These are phyloP conservation scores for Ptychochromis oligacanthus DNA, from an alignment of 2,113 vertebrate genomes.

Conservation along the genomic window DNA sequence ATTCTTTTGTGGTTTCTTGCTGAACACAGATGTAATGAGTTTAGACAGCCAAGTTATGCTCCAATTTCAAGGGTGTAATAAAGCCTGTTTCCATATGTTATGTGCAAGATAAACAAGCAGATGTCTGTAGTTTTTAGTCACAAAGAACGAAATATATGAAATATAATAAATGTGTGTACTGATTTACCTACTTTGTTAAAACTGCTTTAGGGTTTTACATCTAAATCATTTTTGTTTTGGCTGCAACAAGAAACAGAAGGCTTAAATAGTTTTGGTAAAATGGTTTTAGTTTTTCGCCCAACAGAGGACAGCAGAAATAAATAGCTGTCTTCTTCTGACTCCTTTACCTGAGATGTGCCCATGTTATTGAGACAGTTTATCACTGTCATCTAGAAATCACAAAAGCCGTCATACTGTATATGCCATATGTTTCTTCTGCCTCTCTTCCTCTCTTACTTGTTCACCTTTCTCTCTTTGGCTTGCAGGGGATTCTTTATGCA, in stretches of 20 bases:
- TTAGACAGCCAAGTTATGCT: too few species aligned
- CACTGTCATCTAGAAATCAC: conserved; percentile 49
- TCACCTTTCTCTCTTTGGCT: conserved; percentile 23
- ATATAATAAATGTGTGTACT: background rate
- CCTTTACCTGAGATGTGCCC: background rate
- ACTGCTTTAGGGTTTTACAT: background rate
- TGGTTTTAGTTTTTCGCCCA: background rate
- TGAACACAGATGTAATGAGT: too few species aligned
- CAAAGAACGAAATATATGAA: too few species aligned
- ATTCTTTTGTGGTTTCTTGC: too few species aligned
- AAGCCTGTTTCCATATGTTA: too few species aligned
- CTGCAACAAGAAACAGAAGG: background rate
- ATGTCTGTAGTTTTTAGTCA: too few species aligned
- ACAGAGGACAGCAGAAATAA: background rate
- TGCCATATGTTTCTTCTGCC: background rate
- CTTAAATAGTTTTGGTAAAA: background rate
- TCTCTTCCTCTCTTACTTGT: background rate
- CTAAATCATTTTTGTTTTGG: background rate
- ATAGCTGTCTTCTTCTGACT: conserved; percentile 4
- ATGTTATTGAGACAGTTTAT: conserved; percentile 54
- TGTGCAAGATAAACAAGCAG: too few species aligned
- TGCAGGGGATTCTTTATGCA: conserved; percentile 42
- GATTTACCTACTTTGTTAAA: background rate
- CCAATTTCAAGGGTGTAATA: too few species aligned
- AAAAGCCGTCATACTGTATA: background rate